Base-by-base conservation (phyloP, 37 sponge, comb jelly and placozoan species). In the Dysidea cf. avara region DNA sequence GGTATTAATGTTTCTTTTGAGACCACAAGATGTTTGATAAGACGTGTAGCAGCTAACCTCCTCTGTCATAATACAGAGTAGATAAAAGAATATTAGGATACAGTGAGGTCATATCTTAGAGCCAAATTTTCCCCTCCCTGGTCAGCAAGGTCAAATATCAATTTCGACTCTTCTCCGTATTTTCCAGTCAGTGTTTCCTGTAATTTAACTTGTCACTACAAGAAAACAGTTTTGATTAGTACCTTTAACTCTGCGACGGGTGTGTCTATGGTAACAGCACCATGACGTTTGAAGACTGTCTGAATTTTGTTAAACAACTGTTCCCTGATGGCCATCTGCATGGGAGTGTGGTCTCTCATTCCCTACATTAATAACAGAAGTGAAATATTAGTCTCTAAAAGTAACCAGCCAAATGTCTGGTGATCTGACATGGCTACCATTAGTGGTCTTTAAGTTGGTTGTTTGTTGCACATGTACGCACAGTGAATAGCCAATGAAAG, bases 131-230 rank as follows among this genome's bases (percentile, higher is more conserved):
- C 99, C 17, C 99, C 99, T 75, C 99, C 99, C 62, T 98, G 99
- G 50, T 98, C 99, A 3, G 90, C 91, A 13, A 98, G 54, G 62
- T 98, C 99, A 61, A 95, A 98, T 58, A 98, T 95, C 57, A 98
- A 74, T 67, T 98, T 98, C 56, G 87, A 86, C 51, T 98, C 99
- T 60, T 98, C 99, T 39, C 99, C 99, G 75, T 98, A 98, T 75
- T 98, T 98, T 9, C 99, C 99, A 56, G 62, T 67, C 34, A 89
- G 72, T 52, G 90, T 89, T 50, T 89, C 90, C 81, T 82, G 51
- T 22, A 31, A 0, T 32, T 37, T 34, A 62, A 36, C 7, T 20
- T 32, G 31, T 2, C 34, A 35, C n/a, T n/a, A 34, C 67, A 66
- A 38, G 2, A 29, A 6, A 5, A 61, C 28, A 33, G 30, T 2